These are phyloP conservation scores for Drosophila meridionalis DNA, from an alignment of 2,888 invertebrate genomes.

Conservation along the genomic window DNA sequence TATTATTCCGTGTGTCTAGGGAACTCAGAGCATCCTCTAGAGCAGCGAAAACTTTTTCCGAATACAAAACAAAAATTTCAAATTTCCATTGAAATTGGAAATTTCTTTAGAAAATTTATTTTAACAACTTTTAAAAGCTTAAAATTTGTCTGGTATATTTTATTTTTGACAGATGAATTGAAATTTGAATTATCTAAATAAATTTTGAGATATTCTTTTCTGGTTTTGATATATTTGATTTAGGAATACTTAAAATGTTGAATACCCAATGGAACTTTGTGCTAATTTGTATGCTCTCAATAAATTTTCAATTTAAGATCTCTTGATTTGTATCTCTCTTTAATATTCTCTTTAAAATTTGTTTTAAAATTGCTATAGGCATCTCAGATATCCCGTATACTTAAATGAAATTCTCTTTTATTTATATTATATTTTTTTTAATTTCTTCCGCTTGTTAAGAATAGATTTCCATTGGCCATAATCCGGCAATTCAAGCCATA, in stretches of 20 bases:
- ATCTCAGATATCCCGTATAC: neutral
- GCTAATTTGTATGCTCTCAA: neutral
- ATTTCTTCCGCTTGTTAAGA: neutral
- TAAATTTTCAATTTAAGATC: neutral
- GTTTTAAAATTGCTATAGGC: neutral
- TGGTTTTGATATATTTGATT: neutral
- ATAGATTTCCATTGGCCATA: neutral
- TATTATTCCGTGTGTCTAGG: conserved; percentile 8
- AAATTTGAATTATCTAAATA: neutral
- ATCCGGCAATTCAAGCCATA: neutral
- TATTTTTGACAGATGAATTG: neutral
- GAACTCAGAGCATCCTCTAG: neutral
- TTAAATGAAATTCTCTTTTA: neutral
- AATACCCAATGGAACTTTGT: neutral
- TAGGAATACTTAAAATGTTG: neutral
- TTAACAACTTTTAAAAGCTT: neutral
- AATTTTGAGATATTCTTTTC: neutral
- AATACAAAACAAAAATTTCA: neutral
- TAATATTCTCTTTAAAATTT: neutral
- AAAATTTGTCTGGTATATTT: neutral
- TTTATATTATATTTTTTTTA: neutral
- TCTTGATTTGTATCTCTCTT: neutral
- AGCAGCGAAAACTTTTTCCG: neutral
- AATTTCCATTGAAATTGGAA: neutral
- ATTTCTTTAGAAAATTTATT: neutral